A percentile compares a stretch with the other conserved stretches of the same genome.
Conservation (phyloP, 2,113 vertebrate genomes). For the Triplophysa siluroides region DNA sequence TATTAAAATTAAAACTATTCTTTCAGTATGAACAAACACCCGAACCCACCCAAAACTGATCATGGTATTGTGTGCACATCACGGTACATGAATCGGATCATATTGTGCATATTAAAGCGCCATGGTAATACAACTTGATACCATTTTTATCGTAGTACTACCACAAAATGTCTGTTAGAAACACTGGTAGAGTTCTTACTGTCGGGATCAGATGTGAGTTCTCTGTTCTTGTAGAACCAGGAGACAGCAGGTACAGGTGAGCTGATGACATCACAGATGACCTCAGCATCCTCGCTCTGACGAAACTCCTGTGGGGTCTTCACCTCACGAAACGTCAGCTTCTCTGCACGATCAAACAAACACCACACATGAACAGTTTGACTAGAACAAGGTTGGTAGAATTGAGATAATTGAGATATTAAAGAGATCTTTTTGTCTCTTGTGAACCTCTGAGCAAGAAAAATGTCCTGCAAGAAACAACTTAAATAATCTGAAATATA, state of each 20-base stretch:
- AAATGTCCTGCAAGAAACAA: no score
- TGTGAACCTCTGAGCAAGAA: no score
- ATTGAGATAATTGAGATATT: no score
- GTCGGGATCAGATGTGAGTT: constrained; percentile 84
- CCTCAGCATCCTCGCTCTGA: constrained; percentile 88
- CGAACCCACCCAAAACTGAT: no score
- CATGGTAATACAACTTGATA: no score
- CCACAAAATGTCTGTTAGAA: not conserved
- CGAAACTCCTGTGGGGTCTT: constrained; percentile 91
- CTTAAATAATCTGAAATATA: no score
- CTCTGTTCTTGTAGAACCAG: constrained; percentile 90
- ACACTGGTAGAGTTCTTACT: constrained; percentile 79
- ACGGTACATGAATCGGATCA: no score
- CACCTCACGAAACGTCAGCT: constrained; percentile 89
- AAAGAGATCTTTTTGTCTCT: no score
- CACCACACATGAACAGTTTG: not conserved
- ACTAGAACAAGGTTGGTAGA: no score
- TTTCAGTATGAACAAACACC: no score
- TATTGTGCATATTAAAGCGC: no score
- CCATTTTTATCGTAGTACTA: not conserved
- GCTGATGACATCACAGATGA: constrained; percentile 89
- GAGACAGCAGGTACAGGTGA: constrained; percentile 90
- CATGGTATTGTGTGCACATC: no score
- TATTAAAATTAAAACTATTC: not conserved
- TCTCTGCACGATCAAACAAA: constrained; percentile 77